Percentiles rank a stretch among this genome's conserved stretches.
Conservation (phyloP, 2,888 invertebrate genomes). For the Acanthoscelides obtectus region DNA sequence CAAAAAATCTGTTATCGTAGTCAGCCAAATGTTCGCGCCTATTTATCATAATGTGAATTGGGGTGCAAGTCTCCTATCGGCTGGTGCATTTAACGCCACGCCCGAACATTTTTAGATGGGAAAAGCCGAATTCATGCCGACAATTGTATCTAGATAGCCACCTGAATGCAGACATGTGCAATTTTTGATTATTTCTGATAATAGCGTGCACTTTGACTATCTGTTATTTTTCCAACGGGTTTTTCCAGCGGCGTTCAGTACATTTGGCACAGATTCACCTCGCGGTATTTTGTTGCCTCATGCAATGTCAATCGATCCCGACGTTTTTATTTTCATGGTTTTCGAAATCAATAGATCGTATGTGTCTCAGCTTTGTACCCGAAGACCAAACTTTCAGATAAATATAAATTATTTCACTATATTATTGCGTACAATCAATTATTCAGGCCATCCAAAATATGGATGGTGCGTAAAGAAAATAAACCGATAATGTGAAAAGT, state of each 20-base stretch:
- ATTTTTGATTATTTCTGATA: constrained; percentile 41
- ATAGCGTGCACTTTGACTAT: constrained; percentile 31
- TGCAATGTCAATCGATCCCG: background rate
- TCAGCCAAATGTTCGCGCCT: background rate
- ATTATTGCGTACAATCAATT: too few species aligned
- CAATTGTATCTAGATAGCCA: constrained; percentile 24
- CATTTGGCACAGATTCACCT: background rate
- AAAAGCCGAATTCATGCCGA: constrained; percentile 25
- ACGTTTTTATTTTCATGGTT: background rate
- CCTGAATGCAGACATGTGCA: constrained; percentile 41
- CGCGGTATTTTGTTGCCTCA: background rate
- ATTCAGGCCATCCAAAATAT: too few species aligned
- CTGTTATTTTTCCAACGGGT: constrained; percentile 21
- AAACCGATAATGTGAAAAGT: too few species aligned
- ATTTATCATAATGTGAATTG: background rate
- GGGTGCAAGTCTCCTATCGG: background rate
- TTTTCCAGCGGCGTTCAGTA: constrained; percentile 13
- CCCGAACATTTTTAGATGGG: constrained; percentile 10
- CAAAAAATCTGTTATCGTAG: background rate
- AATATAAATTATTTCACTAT: too few species aligned
- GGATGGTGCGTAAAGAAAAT: too few species aligned
- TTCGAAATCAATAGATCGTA: background rate
- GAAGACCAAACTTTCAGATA: background rate
- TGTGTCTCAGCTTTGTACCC: background rate
- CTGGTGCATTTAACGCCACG: background rate